These are phyloP conservation scores for Gonatopus flavifemur DNA, from an alignment of 1,140 invertebrate genomes.

Conservation along the genomic window DNA sequence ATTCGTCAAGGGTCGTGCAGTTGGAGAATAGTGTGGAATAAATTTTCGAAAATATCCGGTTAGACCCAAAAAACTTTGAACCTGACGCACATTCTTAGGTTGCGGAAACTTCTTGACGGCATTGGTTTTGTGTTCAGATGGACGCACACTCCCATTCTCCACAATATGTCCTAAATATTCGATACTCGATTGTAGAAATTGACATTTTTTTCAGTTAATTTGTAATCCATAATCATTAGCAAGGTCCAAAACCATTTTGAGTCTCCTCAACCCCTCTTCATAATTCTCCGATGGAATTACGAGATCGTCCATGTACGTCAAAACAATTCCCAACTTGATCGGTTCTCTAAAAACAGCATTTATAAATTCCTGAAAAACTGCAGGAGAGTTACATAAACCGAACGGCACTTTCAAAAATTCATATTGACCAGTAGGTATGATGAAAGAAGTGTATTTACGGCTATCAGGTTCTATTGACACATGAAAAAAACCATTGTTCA, in stretches of 20 bases:
- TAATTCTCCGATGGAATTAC: not conserved
- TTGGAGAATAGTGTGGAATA: not conserved
- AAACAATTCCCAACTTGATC: not conserved
- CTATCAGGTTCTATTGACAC: conserved; percentile 32
- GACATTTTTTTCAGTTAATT: conserved; percentile 36
- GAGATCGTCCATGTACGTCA: conserved; percentile 1
- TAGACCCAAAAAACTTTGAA: conserved; percentile 39
- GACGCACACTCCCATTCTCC: conserved; percentile 26
- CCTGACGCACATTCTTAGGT: conserved; percentile 26
- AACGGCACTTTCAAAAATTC: conserved; percentile 32
- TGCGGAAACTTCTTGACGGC: conserved; percentile 27
- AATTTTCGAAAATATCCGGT: conserved; percentile 32
- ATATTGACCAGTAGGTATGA: conserved; percentile 28
- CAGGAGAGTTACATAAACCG: conserved; percentile 25
- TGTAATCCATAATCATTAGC: too few relatives aligned
- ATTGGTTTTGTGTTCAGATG: conserved; percentile 32
- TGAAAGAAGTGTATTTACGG: conserved; percentile 23
- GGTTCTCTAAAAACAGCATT: conserved; percentile 3
- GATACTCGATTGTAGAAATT: conserved; percentile 31
- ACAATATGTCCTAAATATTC: conserved; percentile 36
- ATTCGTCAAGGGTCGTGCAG: not conserved
- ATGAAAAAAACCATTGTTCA: conserved; percentile 31
- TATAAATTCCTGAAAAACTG: conserved; percentile 20
- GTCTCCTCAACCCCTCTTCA: too few relatives aligned
- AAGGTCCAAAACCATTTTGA: too few relatives aligned